Base-by-base conservation (phyloP, 37 sponge, comb jelly and placozoan genomes). In the Beroe forskalii region DNA sequence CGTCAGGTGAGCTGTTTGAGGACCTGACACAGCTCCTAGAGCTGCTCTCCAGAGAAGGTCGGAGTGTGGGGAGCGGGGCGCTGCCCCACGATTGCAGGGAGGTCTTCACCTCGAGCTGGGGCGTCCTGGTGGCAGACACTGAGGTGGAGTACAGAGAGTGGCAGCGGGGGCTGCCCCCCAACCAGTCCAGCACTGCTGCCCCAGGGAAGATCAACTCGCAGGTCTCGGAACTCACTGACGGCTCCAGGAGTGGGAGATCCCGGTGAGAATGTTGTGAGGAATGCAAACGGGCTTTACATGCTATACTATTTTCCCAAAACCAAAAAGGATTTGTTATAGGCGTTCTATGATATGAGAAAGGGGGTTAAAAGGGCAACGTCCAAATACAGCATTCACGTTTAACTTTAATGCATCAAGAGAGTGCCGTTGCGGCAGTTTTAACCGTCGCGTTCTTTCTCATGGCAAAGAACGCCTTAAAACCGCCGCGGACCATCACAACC, bases 91-190 rank as follows among this genome's bases (percentile, higher is more conserved):
- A 80, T 9, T 44, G n/a, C 20, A 43, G 86, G 4, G 44, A 41
- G 1, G 86, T 80, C 0, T 80, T 80, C 30, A 35, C 40, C 25
- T 41, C 86, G 8, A 80, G 19, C 44, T 80, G 40, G 27, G 22
- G 23, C 44, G 35, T 9, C 37, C 86, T 80, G 28, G 40, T 38
- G 1, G 44, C 86, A 1, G 86, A 80, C 55, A 80, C 86, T 1
- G 86, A 44, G 25, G 86, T 80, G 28, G 86, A 80, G 30, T 80
- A 80, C 55, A 32, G 86, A 6, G 86, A 44, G 86, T 80, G 86
- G 86, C 86, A 44, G 86, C 44, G 55, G 22, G 86, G 86, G 0
- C 17, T 48, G 28, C 86, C 86, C 3, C 86, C 86, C 43, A 35
- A 80, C 27, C 37, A 80, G 2, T 4, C 55, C 3, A 20, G 55